Conservation (phyloP, 2,113 vertebrate species). For the Urocitellus parryii region DNA sequence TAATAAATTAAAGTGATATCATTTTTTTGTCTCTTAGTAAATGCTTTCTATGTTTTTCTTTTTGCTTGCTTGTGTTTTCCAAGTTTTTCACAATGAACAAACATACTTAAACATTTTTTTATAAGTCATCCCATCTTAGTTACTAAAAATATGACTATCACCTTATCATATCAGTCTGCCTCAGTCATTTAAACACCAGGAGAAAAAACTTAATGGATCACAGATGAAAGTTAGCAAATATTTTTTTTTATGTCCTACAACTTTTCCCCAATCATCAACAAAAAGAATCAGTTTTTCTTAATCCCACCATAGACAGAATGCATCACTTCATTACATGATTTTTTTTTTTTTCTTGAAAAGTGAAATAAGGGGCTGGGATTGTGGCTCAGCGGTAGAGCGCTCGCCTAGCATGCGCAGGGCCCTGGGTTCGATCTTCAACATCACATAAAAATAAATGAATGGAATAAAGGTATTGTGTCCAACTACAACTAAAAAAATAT, state of each 20-base stretch:
- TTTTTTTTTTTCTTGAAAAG: too few relatives aligned
- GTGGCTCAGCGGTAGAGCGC: too few relatives aligned
- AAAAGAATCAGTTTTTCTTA: constrained; percentile 57
- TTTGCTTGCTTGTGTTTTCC: constrained; percentile 43
- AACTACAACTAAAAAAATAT: too few relatives aligned
- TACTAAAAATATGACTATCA: neutral
- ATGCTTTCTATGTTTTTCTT: neutral
- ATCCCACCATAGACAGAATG: constrained; percentile 3
- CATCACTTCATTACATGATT: neutral
- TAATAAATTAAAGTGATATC: constrained; percentile 34
- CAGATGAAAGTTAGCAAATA: neutral
- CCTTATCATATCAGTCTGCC: neutral
- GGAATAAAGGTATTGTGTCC: too few relatives aligned
- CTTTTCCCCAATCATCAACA: neutral
- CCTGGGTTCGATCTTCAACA: too few relatives aligned
- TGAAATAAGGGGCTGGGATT: too few relatives aligned
- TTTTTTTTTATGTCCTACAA: constrained; percentile 13
- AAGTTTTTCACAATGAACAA: constrained; percentile 9
- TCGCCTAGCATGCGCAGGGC: too few relatives aligned
- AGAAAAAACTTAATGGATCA: neutral
- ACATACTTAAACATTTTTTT: constrained; percentile 28
- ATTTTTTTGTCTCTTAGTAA: constrained; percentile 2
- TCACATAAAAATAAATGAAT: too few relatives aligned
- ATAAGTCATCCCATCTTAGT: constrained; percentile 9
- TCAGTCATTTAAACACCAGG: constrained; percentile 1